Evolutionary conservation across 2,888 invertebrate species (phyloP).

Genomic region (Enoplolaimus lenunculus): DNA sequence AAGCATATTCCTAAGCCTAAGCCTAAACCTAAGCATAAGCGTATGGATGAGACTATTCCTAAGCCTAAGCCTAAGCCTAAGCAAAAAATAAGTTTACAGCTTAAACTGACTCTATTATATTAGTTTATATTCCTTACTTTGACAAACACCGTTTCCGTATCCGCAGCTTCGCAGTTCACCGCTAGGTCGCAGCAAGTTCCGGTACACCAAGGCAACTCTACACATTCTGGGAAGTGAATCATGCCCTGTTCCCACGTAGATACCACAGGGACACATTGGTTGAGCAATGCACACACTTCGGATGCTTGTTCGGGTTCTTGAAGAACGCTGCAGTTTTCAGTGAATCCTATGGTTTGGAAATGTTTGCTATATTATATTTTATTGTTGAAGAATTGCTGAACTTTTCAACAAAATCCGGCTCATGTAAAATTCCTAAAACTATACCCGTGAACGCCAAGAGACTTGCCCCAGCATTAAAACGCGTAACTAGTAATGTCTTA

Average conservation of each 20-base stretch:
- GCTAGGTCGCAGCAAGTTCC: neutral
- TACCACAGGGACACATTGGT: neutral
- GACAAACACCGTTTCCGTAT: neutral
- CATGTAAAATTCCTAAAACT: no score
- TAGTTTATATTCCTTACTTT: neutral
- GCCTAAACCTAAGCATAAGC: no score
- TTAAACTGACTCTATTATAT: neutral
- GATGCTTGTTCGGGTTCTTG: neutral
- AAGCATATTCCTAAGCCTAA: no score
- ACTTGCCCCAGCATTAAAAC: no score
- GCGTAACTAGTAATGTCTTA: no score
- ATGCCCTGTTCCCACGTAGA: neutral
- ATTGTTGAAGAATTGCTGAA: no score
- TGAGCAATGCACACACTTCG: neutral
- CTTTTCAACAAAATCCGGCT: no score
- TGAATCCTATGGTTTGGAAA: neutral
- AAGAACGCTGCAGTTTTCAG: neutral
- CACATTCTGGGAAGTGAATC: neutral
- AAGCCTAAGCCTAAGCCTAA: no score
- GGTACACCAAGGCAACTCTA: neutral
- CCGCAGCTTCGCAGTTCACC: neutral
- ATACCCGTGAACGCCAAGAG: no score
- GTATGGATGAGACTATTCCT: no score
- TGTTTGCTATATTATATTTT: no score
- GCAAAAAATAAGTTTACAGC: neutral